Evolutionary conservation across 2,113 vertebrate species (phyloP).

Genomic region (Hylia prasina): DNA sequence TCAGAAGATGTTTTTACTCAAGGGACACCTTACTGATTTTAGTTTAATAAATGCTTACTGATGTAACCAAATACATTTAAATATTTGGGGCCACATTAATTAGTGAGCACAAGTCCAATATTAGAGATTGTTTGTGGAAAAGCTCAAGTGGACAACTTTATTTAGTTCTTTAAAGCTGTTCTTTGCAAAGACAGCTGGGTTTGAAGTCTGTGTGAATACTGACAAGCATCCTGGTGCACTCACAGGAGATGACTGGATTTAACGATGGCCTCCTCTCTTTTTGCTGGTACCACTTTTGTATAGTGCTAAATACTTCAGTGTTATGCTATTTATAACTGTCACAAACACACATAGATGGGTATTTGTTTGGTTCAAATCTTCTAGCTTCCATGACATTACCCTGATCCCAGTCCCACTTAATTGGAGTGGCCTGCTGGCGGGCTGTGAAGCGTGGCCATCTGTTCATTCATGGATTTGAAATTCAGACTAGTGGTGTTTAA

Average conservation of each 20-base stretch:
- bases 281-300: neutral
- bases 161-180: neutral
- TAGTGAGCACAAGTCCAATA: neutral
- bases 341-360: neutral
- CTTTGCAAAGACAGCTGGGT: neutral
- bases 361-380: neutral
- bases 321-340: neutral
- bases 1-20: neutral
- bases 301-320: neutral
- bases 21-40: accelerated
- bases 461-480: neutral
- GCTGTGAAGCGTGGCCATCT: slow-evolving; percentile 19
- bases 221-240: neutral
- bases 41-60: neutral
- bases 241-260: neutral
- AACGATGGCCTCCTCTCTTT: neutral
- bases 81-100: neutral
- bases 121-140: neutral
- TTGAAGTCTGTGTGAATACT: neutral
- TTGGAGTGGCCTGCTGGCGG: neutral
- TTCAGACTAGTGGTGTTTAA: neutral
- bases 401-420: neutral
- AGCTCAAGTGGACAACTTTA: neutral
- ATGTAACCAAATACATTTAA: neutral
- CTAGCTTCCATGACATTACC: neutral